Base-by-base conservation (phyloP, 2,888 invertebrate species). In the Dioctria rufipes region DNA sequence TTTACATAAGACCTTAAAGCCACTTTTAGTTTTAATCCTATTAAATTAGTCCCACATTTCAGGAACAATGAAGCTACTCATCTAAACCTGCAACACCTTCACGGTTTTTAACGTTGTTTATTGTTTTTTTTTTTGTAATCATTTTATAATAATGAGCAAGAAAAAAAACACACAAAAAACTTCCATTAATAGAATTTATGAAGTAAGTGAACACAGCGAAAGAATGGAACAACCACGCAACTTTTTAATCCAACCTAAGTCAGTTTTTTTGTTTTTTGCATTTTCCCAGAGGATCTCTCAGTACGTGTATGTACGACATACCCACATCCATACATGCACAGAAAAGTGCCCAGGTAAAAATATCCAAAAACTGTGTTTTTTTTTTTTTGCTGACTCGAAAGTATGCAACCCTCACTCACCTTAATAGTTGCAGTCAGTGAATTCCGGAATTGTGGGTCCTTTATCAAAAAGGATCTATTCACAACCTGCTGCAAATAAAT, bases 401-500 rank as follows among this genome's bases (percentile, higher is more conserved):
- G 49, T 75, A 75, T 60, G 75, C 42, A 75, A 61, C 61, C 75
- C 60, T 46, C 43, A n/a, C 13, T 75, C 43, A 42, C 25, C 25
- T 25, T 25, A 25, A 25, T 25, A 25, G 25, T 25, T 75, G 39
- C 58, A 75, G 13, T 5, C 61, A 60, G 5, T 61, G 75, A 43
- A 61, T 43, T 75, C 43, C 6, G 37, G 75, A 75, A 58, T 61
- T 13, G 60, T 13, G 43, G 75, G 60, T 58, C 75, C 61, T 75
- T 60, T 60, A 60, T 61, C 61, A 42, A 54, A 25, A 25, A 25
- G 51, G 78, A 78, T 66, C 73, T 79, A 58, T 81, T 67, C 71
- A 82, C 81, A 82, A 83, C 84, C 84, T 84, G 84, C 85, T 85
- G 85, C 85, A 85, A 85, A 86, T 85, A 86, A 85, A 85, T 85